phyloP scores from a whole-genome alignment of 2,797 vertebrate species.

The Rhynchonycteris naso region DNA sequence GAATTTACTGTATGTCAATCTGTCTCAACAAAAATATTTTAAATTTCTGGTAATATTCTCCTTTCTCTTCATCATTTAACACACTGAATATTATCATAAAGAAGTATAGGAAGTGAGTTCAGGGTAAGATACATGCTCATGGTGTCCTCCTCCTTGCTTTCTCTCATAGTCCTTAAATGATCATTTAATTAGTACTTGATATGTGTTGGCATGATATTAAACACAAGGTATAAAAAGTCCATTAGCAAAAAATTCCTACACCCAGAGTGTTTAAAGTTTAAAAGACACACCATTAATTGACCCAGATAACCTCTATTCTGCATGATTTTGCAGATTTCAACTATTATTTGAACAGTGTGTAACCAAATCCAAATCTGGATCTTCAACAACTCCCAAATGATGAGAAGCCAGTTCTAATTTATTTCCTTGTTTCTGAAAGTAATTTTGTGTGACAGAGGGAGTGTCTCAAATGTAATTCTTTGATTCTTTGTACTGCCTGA shows the following conservation, averaged over 20 bases:
- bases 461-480: neutral
- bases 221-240: neutral
- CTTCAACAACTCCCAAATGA: neutral
- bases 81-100: neutral
- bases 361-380: neutral
- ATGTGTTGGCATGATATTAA: neutral
- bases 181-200: neutral
- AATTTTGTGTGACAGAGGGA: neutral
- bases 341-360: neutral
- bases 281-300: neutral
- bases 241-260: neutral
- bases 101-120: neutral
- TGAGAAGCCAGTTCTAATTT: neutral
- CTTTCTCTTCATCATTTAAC: neutral
- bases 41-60: neutral
- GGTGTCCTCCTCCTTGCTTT: neutral
- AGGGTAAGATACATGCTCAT: neutral
- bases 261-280: neutral
- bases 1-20: neutral
- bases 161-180: neutral
- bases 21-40: neutral
- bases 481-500: neutral
- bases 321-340: neutral
- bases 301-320: neutral
- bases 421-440: neutral